Percentiles rank a stretch among this genome's conserved stretches.
phyloP scores from a whole-genome alignment of 2,113 vertebrate species.

The Nestor notabilis region DNA sequence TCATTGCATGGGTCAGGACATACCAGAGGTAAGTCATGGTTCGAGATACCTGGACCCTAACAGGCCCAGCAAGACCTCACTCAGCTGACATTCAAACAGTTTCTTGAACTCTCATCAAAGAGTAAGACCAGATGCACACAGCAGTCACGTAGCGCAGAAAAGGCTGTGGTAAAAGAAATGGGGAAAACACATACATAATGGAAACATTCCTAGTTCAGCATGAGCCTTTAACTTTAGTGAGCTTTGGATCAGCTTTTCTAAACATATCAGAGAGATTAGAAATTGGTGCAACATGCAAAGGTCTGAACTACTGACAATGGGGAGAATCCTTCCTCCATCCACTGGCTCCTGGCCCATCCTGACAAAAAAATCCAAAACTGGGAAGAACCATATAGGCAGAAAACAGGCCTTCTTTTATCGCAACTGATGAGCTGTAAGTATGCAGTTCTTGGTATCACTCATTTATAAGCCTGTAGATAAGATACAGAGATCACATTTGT shows the following conservation, averaged over 20 bases:
- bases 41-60: not conserved
- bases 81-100: not conserved
- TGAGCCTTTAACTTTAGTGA: not conserved
- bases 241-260: not conserved
- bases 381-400: not conserved
- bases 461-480: not conserved
- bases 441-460: not conserved
- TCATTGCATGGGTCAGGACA: not conserved
- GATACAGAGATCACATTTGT: not conserved
- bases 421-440: not conserved
- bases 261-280: not conserved
- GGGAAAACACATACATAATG: rapidly evolving
- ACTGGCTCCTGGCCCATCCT: not conserved
- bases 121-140: not conserved
- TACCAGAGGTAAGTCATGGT: not conserved
- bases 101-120: not conserved
- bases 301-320: not conserved
- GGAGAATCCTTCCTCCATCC: not conserved
- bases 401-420: not conserved
- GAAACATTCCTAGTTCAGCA: not conserved
- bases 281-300: not conserved
- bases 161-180: not conserved
- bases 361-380: not conserved
- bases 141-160: not conserved
- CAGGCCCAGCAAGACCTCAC: not conserved